Conservation (phyloP, 2,888 invertebrate species). For the Drosophila pseudotakahashii region DNA sequence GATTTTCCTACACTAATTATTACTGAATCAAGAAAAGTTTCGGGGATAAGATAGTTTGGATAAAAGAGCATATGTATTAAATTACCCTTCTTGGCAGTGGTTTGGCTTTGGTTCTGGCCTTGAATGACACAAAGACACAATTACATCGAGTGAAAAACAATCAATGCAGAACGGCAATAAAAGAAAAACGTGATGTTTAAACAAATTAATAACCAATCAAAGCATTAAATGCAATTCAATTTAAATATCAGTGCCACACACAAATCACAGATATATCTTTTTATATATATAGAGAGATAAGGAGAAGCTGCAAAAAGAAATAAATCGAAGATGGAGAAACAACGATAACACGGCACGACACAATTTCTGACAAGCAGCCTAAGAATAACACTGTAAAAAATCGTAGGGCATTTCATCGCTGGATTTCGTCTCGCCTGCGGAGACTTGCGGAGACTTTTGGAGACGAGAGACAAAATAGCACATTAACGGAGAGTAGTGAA, state of each 20-base stretch:
- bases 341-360: conserved; percentile 66
- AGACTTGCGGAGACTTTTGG: conserved; percentile 43
- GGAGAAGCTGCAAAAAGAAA: conserved; percentile 44
- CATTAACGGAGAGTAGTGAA: conserved; percentile 64
- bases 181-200: conserved; percentile 31
- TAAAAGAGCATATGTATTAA: conserved; percentile 9
- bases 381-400: conserved; percentile 71
- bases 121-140: conserved; percentile 48
- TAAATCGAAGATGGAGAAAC: conserved; percentile 65
- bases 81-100: conserved; percentile 68
- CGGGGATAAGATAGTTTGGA: conserved; percentile 7
- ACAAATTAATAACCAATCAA: conserved; percentile 41
- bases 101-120: conserved; percentile 52
- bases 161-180: conserved; percentile 38
- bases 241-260: conserved; percentile 37
- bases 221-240: conserved; percentile 31
- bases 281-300: conserved; percentile 6
- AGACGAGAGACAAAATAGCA: conserved; percentile 52
- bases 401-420: conserved; percentile 42
- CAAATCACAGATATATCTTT: conserved; percentile 9
- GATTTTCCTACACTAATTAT: conserved; percentile 25
- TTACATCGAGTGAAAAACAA: conserved; percentile 58
- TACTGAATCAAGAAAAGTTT: conserved; percentile 22
- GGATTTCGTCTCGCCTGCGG: conserved; percentile 29
- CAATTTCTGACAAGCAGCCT: conserved; percentile 70